Evolutionary conservation across 92 coral and sea anemone species (phyloP).

Genomic region (Pocillopora grandis): DNA sequence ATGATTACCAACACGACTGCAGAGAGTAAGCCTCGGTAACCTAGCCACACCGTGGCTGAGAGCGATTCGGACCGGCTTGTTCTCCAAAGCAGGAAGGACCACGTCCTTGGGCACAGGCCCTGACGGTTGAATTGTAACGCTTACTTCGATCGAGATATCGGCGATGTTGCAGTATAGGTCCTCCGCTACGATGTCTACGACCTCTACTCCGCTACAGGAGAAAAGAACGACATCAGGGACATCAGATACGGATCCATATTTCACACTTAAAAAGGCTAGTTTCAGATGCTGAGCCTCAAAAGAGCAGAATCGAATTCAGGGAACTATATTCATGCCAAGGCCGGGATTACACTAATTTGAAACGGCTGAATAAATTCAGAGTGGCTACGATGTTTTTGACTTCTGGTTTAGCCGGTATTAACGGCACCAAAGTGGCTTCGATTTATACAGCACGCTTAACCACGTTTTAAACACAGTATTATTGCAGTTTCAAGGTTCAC

Average conservation of each 20-base stretch:
- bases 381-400: too few relatives aligned
- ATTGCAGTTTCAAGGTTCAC: too few relatives aligned
- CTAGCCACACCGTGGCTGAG: constrained; percentile 66
- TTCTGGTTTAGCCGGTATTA: too few relatives aligned
- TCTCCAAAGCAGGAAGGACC: constrained; percentile 62
- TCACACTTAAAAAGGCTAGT: too few relatives aligned
- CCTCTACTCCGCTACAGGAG: constrained; percentile 57
- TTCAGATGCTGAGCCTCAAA: background rate
- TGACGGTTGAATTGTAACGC: constrained; percentile 55
- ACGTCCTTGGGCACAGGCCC: constrained; percentile 58
- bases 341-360: too few relatives aligned
- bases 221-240: background rate
- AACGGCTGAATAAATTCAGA: too few relatives aligned
- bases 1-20: constrained; percentile 72
- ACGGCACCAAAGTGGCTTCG: background rate
- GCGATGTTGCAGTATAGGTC: constrained; percentile 65
- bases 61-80: constrained; percentile 53
- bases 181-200: constrained; percentile 53
- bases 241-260: too few relatives aligned
- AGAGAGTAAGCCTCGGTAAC: constrained; percentile 68
- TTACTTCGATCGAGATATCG: constrained; percentile 47
- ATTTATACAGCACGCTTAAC: background rate
- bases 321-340: too few relatives aligned
- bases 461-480: too few relatives aligned
- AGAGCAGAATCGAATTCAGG: background rate